A percentile compares a stretch with the other conserved stretches of the same genome.
Evolutionary conservation across 2,113 vertebrate genomes (phyloP).

Genomic region (Gymnogyps californianus): DNA sequence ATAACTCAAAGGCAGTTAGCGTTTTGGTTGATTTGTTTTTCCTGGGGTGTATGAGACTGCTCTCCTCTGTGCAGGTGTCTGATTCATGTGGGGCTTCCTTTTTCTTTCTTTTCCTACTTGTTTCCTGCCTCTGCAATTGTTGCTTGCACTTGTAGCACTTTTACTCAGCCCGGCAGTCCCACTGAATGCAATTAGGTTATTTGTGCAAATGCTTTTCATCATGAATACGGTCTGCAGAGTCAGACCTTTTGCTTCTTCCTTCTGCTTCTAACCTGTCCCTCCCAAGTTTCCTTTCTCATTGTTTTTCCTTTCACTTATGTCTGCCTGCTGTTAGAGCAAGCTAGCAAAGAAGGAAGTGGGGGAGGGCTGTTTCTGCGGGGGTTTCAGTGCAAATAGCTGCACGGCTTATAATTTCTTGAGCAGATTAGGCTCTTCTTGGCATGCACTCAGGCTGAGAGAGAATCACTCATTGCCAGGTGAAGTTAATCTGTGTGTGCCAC

Average conservation of each 20-base stretch:
- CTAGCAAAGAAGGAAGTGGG: constrained; percentile 49
- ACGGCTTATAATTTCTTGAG: constrained; percentile 1
- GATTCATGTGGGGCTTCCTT: constrained; percentile 34
- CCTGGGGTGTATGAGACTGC: constrained; percentile 15
- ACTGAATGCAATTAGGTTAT: constrained; percentile 11
- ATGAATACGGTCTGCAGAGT: constrained; percentile 22
- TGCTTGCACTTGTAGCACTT: constrained; percentile 28
- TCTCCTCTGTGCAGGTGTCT: constrained; percentile 31
- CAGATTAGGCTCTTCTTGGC: constrained; percentile 2
- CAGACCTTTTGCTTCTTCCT: constrained; percentile 65
- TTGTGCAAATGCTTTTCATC: constrained; percentile 38
- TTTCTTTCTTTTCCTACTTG: constrained; percentile 58
- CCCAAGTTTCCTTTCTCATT: constrained; percentile 65
- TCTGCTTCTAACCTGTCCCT: constrained; percentile 62
- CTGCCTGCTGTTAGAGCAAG: constrained; percentile 38
- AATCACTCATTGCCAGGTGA: neutral
- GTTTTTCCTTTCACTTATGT: constrained; percentile 62
- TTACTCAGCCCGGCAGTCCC: constrained; percentile 10
- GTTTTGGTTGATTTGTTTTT: constrained; percentile 47
- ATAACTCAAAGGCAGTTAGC: constrained; percentile 29
- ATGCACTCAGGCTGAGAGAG: neutral
- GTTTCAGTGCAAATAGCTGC: constrained; percentile 19
- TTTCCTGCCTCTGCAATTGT: constrained; percentile 54
- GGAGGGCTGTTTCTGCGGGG: constrained; percentile 28
- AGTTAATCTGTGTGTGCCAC: neutral